A percentile compares a stretch with the other conserved stretches of the same genome.
Evolutionary conservation across 2,797 vertebrate species (phyloP).

Genomic region (Myotis pilosus): DNA sequence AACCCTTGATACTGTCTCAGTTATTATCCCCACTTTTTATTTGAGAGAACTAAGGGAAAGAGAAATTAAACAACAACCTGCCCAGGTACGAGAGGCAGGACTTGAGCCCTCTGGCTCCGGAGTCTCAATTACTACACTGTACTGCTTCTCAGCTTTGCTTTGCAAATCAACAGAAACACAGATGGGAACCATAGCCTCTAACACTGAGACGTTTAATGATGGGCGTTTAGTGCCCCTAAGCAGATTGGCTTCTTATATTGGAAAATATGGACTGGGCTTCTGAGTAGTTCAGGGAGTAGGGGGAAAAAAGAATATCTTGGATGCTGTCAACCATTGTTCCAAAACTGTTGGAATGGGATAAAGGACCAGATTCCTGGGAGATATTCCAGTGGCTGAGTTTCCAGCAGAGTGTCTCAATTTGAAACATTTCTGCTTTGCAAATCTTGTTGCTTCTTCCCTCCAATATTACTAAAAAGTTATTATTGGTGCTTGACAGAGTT

Average conservation of each 20-base stretch:
- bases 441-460: background rate
- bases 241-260: conserved; percentile 9
- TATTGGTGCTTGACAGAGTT: background rate
- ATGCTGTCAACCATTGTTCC: background rate
- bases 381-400: conserved; percentile 1
- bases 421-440: background rate
- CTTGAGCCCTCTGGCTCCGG: background rate
- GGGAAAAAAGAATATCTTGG: background rate
- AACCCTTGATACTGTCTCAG: background rate
- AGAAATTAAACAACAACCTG: background rate
- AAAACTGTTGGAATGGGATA: background rate
- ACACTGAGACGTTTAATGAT: background rate
- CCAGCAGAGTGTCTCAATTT: background rate
- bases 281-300: background rate
- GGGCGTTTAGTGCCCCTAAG: background rate
- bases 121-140: background rate
- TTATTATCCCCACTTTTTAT: background rate
- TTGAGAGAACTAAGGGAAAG: background rate
- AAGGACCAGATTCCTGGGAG: background rate
- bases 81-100: background rate
- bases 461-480: background rate
- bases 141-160: background rate
- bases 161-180: background rate
- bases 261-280: background rate
- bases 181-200: background rate